Base-by-base conservation (phyloP, 2,113 vertebrate species). In the Bubo scandiacus region DNA sequence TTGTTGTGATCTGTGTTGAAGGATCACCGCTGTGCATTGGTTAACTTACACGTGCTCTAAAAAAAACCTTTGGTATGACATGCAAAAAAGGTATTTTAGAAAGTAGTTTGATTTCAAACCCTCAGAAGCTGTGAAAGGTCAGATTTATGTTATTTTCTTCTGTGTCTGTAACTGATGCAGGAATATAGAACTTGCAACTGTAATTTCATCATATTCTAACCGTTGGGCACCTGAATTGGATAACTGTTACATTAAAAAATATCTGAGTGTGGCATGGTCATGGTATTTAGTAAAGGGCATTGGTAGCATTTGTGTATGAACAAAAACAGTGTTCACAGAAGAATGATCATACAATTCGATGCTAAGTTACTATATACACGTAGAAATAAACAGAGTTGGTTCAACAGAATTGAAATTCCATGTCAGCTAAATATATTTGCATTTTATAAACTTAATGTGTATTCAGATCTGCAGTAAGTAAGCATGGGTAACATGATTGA, bases 21-120 rank as follows among this genome's bases (percentile, higher is more conserved):
- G 42, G 19, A 83, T 40, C 57, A 72, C 47, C 0, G 0, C 58
- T 88, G 65, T 61, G 51, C 14, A 5, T 45, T 73, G 29, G 18
- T 66, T 81, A 78, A 84, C 42, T 78, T 58, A 68, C 34, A 61
- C 70, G 52, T 72, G 52, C 52, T 92, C 49, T 75, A 91, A 91
- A 95, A 86, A 82, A 73, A 6, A 8, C 16, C 62, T 84, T 34
- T 55, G 5, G 23, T 92, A 61, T 81, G 77, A 88, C 1, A 3
- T 71, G 49, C 36, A 59, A 57, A 57, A 94, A 70, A 71, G 79
- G 74, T 87, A 72, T 94, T 95, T 87, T 95, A 70, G 86, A 94
- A 96, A 92, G 88, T 68, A 92, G 83, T 80, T 92, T 93, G 94
- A n/a, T n/a, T n/a, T n/a, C 61, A 91, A 96, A 61, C 43, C 67